Evolutionary conservation across 2,113 vertebrate species (phyloP).

Genomic region (Onychorhynchus coronatus): DNA sequence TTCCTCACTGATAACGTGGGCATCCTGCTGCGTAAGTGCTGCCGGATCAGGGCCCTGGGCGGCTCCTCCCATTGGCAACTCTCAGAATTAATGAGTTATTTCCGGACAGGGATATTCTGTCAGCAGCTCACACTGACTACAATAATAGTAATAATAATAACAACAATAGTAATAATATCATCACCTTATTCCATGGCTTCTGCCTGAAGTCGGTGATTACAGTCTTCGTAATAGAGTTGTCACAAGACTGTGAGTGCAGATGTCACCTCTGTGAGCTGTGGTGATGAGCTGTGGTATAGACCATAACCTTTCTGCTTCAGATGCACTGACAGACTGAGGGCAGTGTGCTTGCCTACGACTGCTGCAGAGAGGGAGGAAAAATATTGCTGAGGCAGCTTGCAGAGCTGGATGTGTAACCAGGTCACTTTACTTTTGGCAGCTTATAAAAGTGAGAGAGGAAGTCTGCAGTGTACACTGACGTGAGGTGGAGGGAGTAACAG

Average conservation of each 20-base stretch:
- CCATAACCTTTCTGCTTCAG: neutral
- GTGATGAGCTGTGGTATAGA: neutral
- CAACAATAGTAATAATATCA: neutral
- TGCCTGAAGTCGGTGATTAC: neutral
- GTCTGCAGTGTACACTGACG: neutral
- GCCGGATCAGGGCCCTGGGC: neutral
- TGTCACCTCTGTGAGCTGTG: neutral
- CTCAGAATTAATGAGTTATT: constrained; percentile 31
- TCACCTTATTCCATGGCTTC: neutral
- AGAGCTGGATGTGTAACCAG: neutral
- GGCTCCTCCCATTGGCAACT: constrained; percentile 14
- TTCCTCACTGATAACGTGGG: constrained; percentile 66
- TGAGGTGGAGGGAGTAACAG: neutral
- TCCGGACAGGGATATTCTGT: neutral
- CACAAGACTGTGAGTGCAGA: neutral
- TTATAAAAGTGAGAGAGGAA: constrained; percentile 47
- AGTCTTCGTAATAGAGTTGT: neutral
- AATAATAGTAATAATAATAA: neutral
- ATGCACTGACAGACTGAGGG: neutral
- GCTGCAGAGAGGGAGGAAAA: constrained; percentile 21
- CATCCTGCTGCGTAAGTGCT: constrained; percentile 65
- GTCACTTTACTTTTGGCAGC: constrained; percentile 48
- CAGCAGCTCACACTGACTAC: neutral
- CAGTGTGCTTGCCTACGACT: neutral
- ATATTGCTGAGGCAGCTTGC: constrained; percentile 17